phyloP scores from a whole-genome alignment of 2,113 vertebrate genomes.

The Ceyx cyanopectus region DNA sequence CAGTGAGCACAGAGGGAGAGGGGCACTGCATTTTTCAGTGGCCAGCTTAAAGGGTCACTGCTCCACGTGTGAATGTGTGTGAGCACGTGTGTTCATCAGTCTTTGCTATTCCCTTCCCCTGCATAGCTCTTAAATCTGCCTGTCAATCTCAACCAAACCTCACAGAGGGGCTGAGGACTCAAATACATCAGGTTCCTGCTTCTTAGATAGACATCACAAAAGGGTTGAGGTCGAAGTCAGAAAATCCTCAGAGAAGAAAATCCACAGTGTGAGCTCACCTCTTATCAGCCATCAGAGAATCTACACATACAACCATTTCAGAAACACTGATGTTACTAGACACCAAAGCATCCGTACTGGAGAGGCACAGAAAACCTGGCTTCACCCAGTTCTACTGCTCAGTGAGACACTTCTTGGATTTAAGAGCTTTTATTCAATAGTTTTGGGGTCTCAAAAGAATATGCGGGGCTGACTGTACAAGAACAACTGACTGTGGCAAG shows the following conservation, averaged over 20 bases:
- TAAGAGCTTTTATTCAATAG: slow-evolving; percentile 28
- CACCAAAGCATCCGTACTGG: not conserved
- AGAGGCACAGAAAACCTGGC: slow-evolving; percentile 23
- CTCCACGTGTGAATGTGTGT: not conserved
- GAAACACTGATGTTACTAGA: not conserved
- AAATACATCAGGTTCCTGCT: not conserved
- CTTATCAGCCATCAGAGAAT: slow-evolving; percentile 17
- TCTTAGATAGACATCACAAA: not conserved
- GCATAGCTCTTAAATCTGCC: not conserved
- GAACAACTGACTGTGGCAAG: not conserved
- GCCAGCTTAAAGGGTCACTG: not conserved
- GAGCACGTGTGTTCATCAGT: not conserved
- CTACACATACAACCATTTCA: not conserved
- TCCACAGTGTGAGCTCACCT: not conserved
- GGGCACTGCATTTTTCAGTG: not conserved
- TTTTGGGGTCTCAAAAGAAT: slow-evolving; percentile 21
- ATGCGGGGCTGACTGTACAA: not conserved
- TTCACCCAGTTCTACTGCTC: slow-evolving; percentile 12
- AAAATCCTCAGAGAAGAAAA: not conserved
- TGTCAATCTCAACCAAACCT: not conserved
- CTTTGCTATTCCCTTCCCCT: not conserved
- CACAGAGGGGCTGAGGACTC: not conserved
- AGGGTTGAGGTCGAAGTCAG: not conserved
- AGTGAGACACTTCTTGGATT: not conserved
- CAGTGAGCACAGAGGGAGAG: not conserved